A percentile compares a stretch with the other conserved stretches of the same genome.
Conservation (phyloP, 2,113 vertebrate species). For the Gavialis gangeticus region DNA sequence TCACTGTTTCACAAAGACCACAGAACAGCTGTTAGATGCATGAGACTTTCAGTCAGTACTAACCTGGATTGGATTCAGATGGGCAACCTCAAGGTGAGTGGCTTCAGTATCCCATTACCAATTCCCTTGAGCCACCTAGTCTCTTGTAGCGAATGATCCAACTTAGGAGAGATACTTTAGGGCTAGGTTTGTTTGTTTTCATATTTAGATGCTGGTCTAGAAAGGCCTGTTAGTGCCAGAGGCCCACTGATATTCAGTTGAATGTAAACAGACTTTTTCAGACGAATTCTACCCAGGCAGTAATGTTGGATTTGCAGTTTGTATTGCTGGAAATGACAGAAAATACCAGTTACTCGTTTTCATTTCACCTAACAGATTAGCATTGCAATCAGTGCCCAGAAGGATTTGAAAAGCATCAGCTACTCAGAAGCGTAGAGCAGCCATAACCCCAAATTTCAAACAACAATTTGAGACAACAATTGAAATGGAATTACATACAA, state of each 20-base stretch:
- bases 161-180: slow-evolving; percentile 47
- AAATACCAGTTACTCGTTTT: slow-evolving; percentile 37
- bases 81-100: slow-evolving; percentile 14
- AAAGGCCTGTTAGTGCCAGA: slow-evolving; percentile 5
- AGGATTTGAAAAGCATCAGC: slow-evolving; percentile 27
- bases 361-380: slow-evolving; percentile 36
- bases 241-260: slow-evolving; percentile 4
- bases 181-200: neutral
- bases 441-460: neutral
- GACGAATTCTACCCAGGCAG: slow-evolving; percentile 13
- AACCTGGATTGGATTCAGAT: slow-evolving; percentile 46
- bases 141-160: slow-evolving; percentile 55
- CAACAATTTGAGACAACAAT: slow-evolving; percentile 25
- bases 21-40: slow-evolving; percentile 62
- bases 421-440: slow-evolving; percentile 8
- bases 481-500: slow-evolving; percentile 5
- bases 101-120: slow-evolving; percentile 26
- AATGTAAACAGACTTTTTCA: neutral
- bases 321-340: slow-evolving; percentile 55
- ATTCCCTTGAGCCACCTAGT: slow-evolving; percentile 25
- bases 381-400: neutral
- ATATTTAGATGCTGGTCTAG: neutral
- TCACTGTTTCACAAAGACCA: slow-evolving; percentile 65
- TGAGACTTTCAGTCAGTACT: slow-evolving; percentile 43
- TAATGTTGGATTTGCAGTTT: neutral